Evolutionary conservation across 1,140 invertebrate species (phyloP).

Genomic region (Meloidogyne hapla): DNA sequence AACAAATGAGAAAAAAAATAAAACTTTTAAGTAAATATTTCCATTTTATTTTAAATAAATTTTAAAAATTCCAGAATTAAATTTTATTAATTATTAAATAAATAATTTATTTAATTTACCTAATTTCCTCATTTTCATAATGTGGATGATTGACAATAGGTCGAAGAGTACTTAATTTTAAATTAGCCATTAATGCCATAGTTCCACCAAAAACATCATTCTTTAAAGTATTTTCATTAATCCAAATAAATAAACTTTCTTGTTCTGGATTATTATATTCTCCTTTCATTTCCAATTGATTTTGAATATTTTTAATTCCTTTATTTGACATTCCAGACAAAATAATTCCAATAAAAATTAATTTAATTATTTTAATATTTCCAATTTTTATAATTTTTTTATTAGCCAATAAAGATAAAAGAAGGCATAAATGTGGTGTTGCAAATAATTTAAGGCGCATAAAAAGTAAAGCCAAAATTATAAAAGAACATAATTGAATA

Average conservation of each 20-base stretch:
- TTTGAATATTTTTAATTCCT: constrained; percentile 59
- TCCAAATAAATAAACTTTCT: constrained; percentile 77
- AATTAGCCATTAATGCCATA: constrained; percentile 75
- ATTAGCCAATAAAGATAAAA: constrained; percentile 71
- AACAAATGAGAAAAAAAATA: too few species aligned
- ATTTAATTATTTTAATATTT: constrained; percentile 23
- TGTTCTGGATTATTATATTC: constrained; percentile 74
- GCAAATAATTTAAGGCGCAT: constrained; percentile 83
- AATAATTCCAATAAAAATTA: constrained; percentile 35
- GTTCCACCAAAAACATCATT: constrained; percentile 75
- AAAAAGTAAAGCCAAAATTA: constrained; percentile 75
- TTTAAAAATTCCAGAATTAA: too few species aligned
- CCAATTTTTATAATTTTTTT: constrained; percentile 59
- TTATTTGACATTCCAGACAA: constrained; percentile 55
- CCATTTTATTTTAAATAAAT: too few species aligned
- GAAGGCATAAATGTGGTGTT: constrained; percentile 77
- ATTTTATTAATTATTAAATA: too few species aligned
- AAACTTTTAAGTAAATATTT: too few species aligned
- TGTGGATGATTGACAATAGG: constrained; percentile 83
- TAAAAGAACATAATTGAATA: constrained; percentile 73
- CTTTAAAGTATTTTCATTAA: constrained; percentile 69
- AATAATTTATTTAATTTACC: too few species aligned
- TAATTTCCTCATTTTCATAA: constrained; percentile 74
- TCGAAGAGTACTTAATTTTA: constrained; percentile 75
- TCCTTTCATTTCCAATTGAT: constrained; percentile 65